Percentiles rank a stretch among this genome's conserved stretches.
Conservation (phyloP, 2,888 invertebrate species). For the Pinctada fucata region DNA sequence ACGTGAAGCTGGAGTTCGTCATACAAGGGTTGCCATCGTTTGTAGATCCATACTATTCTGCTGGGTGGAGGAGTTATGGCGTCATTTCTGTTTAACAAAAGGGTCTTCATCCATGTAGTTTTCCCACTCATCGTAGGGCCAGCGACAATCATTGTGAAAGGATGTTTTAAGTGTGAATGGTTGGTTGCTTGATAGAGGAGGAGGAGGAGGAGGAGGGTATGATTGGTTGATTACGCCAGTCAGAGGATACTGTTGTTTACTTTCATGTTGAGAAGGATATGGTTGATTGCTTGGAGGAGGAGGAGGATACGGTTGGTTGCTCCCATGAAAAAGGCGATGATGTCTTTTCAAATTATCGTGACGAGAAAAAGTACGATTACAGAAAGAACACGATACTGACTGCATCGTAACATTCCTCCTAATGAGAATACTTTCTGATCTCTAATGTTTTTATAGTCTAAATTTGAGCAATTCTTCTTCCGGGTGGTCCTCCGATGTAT, state of each 20-base stretch:
- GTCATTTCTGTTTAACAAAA: background rate
- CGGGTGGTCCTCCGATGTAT: too few relatives aligned
- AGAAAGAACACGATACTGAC: background rate
- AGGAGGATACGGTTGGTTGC: background rate
- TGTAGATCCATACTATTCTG: background rate
- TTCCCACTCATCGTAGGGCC: too few relatives aligned
- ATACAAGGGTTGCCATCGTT: background rate
- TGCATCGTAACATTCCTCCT: background rate
- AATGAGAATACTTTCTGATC: too few relatives aligned
- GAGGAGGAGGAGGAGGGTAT: constrained; percentile 1
- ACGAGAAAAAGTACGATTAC: background rate
- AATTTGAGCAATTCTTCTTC: too few relatives aligned
- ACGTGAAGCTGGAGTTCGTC: background rate
- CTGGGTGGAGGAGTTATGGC: constrained; percentile 3
- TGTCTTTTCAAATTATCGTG: background rate
- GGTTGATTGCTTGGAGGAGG: background rate
- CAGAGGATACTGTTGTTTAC: background rate
- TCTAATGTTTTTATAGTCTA: too few relatives aligned
- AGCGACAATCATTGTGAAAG: background rate
- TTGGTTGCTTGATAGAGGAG: background rate
- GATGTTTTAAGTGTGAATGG: background rate
- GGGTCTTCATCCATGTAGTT: background rate
- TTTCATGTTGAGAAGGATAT: background rate
- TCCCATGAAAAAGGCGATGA: background rate
- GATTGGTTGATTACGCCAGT: too few relatives aligned